Evolutionary conservation across 2,113 vertebrate genomes (phyloP).

Genomic region (Nibea coibor): DNA sequence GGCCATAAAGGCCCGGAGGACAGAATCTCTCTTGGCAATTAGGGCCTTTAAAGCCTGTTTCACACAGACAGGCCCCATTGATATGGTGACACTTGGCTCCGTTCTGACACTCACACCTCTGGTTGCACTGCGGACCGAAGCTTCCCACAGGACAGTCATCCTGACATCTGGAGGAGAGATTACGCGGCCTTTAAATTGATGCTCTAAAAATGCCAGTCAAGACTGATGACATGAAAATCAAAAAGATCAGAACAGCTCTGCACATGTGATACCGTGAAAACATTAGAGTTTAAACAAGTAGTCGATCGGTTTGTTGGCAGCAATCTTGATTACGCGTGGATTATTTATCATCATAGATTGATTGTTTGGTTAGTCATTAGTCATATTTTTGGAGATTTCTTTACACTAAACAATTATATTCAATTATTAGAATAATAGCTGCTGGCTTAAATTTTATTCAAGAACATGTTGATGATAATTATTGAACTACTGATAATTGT

Average conservation of each 20-base stretch:
- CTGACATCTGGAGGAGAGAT: constrained; percentile 88
- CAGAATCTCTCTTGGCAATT: constrained; percentile 96
- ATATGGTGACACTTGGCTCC: constrained; percentile 94
- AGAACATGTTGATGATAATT: no score
- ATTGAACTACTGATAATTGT: neutral
- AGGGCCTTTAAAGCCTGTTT: constrained; percentile 93
- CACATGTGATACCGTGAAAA: neutral
- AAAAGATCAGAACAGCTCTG: neutral
- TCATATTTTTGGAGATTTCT: neutral
- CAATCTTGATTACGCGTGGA: no score
- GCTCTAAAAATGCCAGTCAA: constrained; percentile 15
- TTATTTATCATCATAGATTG: neutral
- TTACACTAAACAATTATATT: neutral
- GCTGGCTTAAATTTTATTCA: neutral
- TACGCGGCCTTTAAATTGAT: constrained; percentile 15
- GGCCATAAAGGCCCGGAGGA: constrained; percentile 91
- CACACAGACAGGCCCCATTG: constrained; percentile 92
- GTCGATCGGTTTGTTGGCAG: neutral
- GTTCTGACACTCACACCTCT: constrained; percentile 94
- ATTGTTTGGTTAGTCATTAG: neutral
- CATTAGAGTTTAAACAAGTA: neutral
- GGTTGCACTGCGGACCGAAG: constrained; percentile 91
- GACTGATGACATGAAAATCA: neutral
- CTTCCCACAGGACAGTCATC: constrained; percentile 96
- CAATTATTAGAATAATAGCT: neutral